Percentiles rank a stretch among this genome's conserved stretches.
Evolutionary conservation across 2,797 vertebrate genomes (phyloP).

Genomic region (Pelodytes ibericus): DNA sequence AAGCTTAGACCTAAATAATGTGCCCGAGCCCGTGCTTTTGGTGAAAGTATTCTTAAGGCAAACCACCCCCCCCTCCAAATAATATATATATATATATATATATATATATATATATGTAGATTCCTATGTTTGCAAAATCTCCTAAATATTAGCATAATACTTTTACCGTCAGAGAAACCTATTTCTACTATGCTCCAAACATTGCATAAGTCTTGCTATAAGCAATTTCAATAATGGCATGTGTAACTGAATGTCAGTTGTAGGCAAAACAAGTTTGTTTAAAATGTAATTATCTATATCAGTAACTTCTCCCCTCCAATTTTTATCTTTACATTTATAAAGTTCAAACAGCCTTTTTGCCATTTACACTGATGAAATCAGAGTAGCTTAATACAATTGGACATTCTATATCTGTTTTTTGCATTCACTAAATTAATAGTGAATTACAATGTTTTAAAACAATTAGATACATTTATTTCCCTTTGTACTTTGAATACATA

Average conservation of each 20-base stretch:
- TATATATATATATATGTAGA: constrained; percentile 43
- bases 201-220: constrained; percentile 80
- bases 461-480: no score
- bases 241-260: neutral
- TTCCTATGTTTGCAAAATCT: constrained; percentile 80
- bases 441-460: no score
- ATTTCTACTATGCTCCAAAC: constrained; percentile 87
- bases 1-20: constrained; percentile 95
- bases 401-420: no score
- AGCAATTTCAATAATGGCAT: constrained; percentile 67
- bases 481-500: no score
- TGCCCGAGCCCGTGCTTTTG: constrained; percentile 88
- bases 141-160: constrained; percentile 95
- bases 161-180: constrained; percentile 93
- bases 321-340: no score
- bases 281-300: no score
- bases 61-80: no score
- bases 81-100: constrained; percentile 54
- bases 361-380: no score
- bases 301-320: no score
- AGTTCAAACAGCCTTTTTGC: no score
- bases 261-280: neutral
- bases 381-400: no score
- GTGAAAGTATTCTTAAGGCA: constrained; percentile 98
- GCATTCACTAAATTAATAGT: no score